Evolutionary conservation across 2,113 vertebrate genomes (phyloP).

Genomic region (Nerophis ophidion): DNA sequence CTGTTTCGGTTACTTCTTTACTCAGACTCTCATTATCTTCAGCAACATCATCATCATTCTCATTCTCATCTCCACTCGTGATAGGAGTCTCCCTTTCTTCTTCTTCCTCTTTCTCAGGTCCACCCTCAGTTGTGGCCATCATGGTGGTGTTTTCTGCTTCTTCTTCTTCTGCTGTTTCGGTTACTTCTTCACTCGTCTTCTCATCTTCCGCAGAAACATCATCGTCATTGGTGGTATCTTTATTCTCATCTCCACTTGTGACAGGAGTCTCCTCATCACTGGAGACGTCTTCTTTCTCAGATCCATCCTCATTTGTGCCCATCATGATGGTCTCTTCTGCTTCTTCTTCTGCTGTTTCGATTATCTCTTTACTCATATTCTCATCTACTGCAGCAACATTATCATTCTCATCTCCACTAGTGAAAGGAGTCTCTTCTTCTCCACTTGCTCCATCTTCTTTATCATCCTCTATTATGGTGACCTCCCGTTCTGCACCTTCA

Average conservation of each 20-base stretch:
- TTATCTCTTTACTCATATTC: constrained; percentile 1
- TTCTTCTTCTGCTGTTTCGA: background rate
- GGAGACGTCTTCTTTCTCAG: constrained; percentile 8
- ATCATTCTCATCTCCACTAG: constrained; percentile 4
- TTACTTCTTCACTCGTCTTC: background rate
- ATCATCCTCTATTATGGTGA: constrained; percentile 4
- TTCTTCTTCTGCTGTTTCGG: background rate
- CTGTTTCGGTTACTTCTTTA: constrained; percentile 1
- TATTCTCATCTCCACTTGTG: constrained; percentile 4
- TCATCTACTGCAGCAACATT: too few species aligned
- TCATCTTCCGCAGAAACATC: constrained; percentile 6
- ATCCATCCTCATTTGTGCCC: constrained; percentile 5
- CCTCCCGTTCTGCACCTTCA: background rate
- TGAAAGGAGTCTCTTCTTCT: constrained; percentile 11
- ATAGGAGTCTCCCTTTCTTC: background rate
- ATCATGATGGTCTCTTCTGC: background rate
- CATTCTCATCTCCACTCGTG: background rate
- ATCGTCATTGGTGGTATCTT: constrained; percentile 2
- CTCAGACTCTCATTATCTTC: background rate
- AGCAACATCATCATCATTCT: constrained; percentile 2
- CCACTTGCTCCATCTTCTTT: constrained; percentile 5
- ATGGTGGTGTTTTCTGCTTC: background rate
- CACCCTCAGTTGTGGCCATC: too few species aligned
- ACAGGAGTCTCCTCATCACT: constrained; percentile 1
- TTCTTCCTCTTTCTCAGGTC: constrained; percentile 4